phyloP scores from a whole-genome alignment of 2,888 invertebrate genomes.

The Synergus laeviventris region DNA sequence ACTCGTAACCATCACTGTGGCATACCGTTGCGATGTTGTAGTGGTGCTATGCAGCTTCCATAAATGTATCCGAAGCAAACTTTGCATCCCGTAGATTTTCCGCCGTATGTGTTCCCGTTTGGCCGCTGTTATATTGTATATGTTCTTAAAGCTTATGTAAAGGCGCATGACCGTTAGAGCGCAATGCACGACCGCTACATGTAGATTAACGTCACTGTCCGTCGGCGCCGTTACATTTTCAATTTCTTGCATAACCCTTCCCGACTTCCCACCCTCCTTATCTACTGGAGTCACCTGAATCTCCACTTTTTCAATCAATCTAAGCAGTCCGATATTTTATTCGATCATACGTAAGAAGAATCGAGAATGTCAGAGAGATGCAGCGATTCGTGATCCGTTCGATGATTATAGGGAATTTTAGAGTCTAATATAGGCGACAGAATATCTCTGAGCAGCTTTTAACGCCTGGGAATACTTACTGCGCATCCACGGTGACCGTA shows the following conservation, averaged over 20 bases:
- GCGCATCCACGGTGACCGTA: background rate
- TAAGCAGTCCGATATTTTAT: background rate
- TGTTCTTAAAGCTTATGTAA: slow-evolving; percentile 32
- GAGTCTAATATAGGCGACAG: background rate
- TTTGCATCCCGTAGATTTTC: slow-evolving; percentile 52
- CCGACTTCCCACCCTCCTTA: slow-evolving; percentile 25
- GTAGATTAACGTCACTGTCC: slow-evolving; percentile 32
- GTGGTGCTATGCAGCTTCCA: slow-evolving; percentile 44
- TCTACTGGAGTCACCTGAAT: background rate
- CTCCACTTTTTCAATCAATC: background rate
- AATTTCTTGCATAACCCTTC: slow-evolving; percentile 28
- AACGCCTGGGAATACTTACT: background rate
- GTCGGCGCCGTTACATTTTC: slow-evolving; percentile 39
- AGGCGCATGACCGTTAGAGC: slow-evolving; percentile 45
- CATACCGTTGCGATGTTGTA: slow-evolving; percentile 40
- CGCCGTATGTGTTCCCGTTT: slow-evolving; percentile 50
- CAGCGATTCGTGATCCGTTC: background rate
- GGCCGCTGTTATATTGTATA: slow-evolving; percentile 40
- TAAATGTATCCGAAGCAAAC: slow-evolving; percentile 53
- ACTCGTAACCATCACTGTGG: slow-evolving; percentile 45
- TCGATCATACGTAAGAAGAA: background rate
- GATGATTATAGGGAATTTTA: background rate
- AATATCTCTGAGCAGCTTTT: background rate
- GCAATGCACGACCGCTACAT: slow-evolving; percentile 39
- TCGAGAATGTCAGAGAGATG: background rate